Base-by-base conservation (phyloP, 2,113 vertebrate genomes). In the Oryzias celebensis region DNA sequence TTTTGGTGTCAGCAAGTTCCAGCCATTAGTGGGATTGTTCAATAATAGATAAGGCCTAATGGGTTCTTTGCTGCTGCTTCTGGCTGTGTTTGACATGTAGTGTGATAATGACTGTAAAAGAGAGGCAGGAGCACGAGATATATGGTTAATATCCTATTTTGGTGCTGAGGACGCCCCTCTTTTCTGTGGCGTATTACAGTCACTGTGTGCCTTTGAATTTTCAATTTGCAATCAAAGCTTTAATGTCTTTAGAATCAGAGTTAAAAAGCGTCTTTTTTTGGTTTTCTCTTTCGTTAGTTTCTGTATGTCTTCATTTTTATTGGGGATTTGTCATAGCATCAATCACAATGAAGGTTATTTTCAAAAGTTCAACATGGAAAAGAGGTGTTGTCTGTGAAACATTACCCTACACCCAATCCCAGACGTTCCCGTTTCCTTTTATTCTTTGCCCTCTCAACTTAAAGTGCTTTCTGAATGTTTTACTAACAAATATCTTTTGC, bases 1-100 rank as follows among this genome's bases (percentile, higher is more conserved):
- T 75, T 59, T 75, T 56, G 28, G 83, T 80, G 85, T 89, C 86
- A 87, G 86, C 85, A 45, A 68, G 85, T 44, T 81, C 58, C 62
- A 80, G 58, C 80, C 70, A 86, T 86, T 83, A 85, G 58, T 77
- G 52, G 52, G 63, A 75, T 71, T 89, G 65, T 75, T 92, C 74
- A 89, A 89, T 92, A 90, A 92, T 91, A 87, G 84, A 90, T 91
- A 75, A 75, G 77, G 82, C 71, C 74, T 90, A 90, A 91, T 90
- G 82, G 79, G 68, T 71, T 76, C 66, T 79, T 75, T 81, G 72
- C 75, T 65, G 73, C 85, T 28, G 77, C 85, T 85, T 69, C 76
- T 69, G 75, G 73, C 78, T 81, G 58, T 75, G 63, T 85, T 82
- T 85, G 86, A 82, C 82, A 86, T 75, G 73, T 71, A 68, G 54